Evolutionary conservation across 2,888 invertebrate genomes (phyloP).

Genomic region (Acronicta psi): DNA sequence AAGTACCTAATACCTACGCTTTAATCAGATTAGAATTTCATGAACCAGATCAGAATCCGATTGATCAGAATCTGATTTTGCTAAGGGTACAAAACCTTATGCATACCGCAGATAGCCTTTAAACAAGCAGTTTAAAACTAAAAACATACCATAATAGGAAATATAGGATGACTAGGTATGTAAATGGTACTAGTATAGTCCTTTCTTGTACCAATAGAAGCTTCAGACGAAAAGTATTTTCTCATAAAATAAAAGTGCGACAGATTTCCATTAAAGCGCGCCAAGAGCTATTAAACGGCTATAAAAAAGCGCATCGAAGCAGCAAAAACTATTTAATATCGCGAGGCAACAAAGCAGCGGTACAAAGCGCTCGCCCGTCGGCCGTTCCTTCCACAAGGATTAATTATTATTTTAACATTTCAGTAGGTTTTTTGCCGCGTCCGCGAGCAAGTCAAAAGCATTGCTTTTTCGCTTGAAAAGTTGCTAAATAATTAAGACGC

Average conservation of each 20-base stretch:
- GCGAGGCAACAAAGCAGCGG: conserved; percentile 78
- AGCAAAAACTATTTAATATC: conserved; percentile 87
- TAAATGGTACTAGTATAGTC: neutral
- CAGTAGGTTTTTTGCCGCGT: conserved; percentile 82
- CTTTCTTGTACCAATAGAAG: conserved; percentile 3
- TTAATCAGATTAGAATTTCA: too few species aligned
- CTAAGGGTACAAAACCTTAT: too few species aligned
- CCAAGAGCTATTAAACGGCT: conserved; percentile 62
- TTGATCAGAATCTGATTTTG: too few species aligned
- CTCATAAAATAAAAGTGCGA: conserved; percentile 31
- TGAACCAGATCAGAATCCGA: too few species aligned
- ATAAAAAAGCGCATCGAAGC: conserved; percentile 79
- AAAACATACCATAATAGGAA: too few species aligned
- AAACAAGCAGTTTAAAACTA: too few species aligned
- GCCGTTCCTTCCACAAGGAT: conserved; percentile 78
- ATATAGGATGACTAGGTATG: neutral
- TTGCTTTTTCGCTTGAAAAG: conserved; percentile 85
- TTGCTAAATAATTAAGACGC: conserved; percentile 87
- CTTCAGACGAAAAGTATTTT: conserved; percentile 5
- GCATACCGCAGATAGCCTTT: too few species aligned
- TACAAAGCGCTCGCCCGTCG: conserved; percentile 71
- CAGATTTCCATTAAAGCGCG: conserved; percentile 62
- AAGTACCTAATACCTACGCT: too few species aligned
- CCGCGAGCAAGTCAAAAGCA: conserved; percentile 85
- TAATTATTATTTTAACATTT: conserved; percentile 89